Percentiles rank a stretch among this genome's conserved stretches.
These are phyloP conservation scores for Motacilla alba DNA, from an alignment of 2,113 vertebrate species.

Conservation along the genomic window DNA sequence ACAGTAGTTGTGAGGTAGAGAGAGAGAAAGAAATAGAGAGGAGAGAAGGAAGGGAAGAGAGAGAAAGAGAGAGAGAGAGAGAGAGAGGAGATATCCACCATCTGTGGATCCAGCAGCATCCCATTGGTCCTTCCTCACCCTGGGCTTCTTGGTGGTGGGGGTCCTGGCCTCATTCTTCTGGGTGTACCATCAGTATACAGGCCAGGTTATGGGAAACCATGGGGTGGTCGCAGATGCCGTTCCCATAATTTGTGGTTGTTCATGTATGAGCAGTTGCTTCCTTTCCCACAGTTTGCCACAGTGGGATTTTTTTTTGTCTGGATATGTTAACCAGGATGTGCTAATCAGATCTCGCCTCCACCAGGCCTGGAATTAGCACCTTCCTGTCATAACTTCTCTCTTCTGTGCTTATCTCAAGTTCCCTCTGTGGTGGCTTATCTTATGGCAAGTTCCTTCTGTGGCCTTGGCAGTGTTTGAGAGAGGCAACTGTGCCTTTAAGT, in stretches of 20 bases:
- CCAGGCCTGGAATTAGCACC: background rate
- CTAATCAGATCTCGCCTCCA: background rate
- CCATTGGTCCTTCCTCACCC: background rate
- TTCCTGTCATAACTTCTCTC: background rate
- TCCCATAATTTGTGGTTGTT: background rate
- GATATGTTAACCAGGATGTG: background rate
- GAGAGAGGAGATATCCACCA: background rate
- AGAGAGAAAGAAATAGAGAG: background rate
- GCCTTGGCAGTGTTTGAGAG: background rate
- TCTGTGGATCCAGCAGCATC: background rate
- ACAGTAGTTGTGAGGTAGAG: background rate
- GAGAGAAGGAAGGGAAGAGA: too few relatives aligned
- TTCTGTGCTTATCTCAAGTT: background rate
- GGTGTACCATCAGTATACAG: background rate
- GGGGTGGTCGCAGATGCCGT: fast-evolving
- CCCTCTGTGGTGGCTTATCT: background rate
- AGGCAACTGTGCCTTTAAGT: background rate
- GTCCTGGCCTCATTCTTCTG: background rate
- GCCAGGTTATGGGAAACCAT: background rate
- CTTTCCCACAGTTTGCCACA: background rate
- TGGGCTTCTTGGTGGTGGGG: background rate
- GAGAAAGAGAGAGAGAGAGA: too few relatives aligned
- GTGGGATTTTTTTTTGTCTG: background rate
- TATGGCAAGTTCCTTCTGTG: background rate
- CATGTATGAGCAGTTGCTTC: background rate